Percentiles rank a stretch among this genome's conserved stretches.
Evolutionary conservation across 2,113 vertebrate genomes (phyloP).

Genomic region (Uria aalge): DNA sequence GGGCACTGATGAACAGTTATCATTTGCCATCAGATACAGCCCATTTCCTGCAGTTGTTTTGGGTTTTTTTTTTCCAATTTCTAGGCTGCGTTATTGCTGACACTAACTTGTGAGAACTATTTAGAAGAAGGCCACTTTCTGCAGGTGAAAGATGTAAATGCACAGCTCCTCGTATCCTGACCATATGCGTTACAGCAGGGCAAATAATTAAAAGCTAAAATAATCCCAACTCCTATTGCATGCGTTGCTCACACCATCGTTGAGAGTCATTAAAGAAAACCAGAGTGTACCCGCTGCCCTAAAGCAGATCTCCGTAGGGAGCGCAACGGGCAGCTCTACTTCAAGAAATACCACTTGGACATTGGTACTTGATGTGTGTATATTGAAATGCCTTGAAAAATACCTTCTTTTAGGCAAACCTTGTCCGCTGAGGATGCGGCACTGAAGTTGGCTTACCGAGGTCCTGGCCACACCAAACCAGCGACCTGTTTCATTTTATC

Average conservation of each 20-base stretch:
- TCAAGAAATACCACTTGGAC: background rate
- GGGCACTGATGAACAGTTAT: background rate
- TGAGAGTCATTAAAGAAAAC: background rate
- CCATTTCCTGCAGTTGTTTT: background rate
- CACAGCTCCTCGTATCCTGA: background rate
- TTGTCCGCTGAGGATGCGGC: background rate
- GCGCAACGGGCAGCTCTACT: background rate
- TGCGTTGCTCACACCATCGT: accelerated
- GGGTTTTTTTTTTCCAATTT: background rate
- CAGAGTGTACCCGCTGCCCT: background rate
- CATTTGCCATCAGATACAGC: background rate
- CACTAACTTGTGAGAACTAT: background rate
- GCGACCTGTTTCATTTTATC: background rate
- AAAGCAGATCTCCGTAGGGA: background rate
- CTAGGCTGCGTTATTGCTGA: background rate
- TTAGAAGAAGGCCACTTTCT: background rate
- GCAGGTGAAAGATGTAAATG: background rate
- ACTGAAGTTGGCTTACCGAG: background rate
- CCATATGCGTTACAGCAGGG: background rate
- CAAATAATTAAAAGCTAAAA: background rate
- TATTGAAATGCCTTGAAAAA: background rate
- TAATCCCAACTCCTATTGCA: background rate
- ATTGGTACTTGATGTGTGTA: background rate
- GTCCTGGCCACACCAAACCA: background rate
- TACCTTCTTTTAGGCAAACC: background rate